These are phyloP conservation scores for Pithys albifrons DNA, from an alignment of 2,113 vertebrate species.

Conservation along the genomic window DNA sequence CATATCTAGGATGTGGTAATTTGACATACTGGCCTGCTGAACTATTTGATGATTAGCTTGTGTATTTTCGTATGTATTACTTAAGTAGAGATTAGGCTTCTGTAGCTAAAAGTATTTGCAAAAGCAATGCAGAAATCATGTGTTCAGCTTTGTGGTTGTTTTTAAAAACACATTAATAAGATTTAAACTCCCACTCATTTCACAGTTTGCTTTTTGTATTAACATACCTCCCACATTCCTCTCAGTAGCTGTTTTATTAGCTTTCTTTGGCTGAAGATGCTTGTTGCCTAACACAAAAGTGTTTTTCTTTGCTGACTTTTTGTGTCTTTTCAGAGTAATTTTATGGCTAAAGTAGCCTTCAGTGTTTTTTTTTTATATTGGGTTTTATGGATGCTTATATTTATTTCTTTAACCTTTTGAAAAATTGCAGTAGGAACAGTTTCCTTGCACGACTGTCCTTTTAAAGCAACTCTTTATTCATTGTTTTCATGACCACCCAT, in stretches of 20 bases:
- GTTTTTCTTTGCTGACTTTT: background rate
- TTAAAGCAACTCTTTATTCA: background rate
- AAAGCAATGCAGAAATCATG: background rate
- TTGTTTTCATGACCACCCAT: background rate
- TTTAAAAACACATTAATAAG: background rate
- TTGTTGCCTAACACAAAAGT: background rate
- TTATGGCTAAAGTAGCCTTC: background rate
- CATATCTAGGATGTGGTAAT: background rate
- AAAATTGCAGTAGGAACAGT: background rate
- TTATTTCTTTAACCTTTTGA: background rate
- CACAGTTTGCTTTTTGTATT: background rate
- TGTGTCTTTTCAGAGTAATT: background rate
- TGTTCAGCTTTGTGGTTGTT: slow-evolving; percentile 9
- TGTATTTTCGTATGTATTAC: background rate
- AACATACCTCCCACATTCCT: background rate
- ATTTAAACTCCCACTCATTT: background rate
- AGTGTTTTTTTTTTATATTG: background rate
- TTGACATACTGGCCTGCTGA: background rate
- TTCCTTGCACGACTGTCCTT: background rate
- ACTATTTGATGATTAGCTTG: background rate
- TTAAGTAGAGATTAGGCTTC: background rate
- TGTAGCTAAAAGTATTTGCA: background rate
- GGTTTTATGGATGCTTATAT: background rate
- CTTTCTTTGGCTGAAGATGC: background rate
- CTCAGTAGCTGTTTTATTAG: slow-evolving; percentile 7